Percentiles rank a stretch among this genome's conserved stretches.
These are phyloP conservation scores for Rhabdophis nuchalis DNA, from an alignment of 2,797 vertebrate genomes.

Conservation along the genomic window DNA sequence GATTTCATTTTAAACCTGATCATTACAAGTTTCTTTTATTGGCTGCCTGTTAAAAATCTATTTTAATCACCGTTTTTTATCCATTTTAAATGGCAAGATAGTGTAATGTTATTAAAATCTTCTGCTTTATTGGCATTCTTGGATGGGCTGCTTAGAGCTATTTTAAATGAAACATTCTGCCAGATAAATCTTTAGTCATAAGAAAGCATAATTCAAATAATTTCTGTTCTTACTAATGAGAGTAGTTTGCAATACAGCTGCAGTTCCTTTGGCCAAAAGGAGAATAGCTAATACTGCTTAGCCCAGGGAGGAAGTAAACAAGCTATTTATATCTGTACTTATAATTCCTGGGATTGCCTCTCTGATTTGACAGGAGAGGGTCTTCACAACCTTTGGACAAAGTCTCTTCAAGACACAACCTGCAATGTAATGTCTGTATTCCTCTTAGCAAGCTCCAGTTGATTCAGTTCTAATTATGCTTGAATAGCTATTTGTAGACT, in stretches of 20 bases:
- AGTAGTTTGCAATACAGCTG: constrained; percentile 8
- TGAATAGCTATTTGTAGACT: neutral
- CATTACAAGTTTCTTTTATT: neutral
- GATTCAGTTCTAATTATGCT: neutral
- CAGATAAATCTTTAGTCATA: constrained; percentile 10
- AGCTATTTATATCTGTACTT: constrained; percentile 8
- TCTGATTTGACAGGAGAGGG: neutral
- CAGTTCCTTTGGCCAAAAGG: constrained; percentile 6
- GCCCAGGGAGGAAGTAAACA: constrained; percentile 11
- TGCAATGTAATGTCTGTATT: neutral
- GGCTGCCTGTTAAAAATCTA: neutral
- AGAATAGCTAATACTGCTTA: constrained; percentile 13
- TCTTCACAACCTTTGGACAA: neutral
- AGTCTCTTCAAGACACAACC: neutral
- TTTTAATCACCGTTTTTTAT: neutral
- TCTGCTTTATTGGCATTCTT: neutral
- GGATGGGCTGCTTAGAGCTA: neutral
- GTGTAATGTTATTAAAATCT: neutral
- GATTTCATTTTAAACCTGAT: neutral
- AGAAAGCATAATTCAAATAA: neutral
- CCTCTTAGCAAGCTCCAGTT: neutral
- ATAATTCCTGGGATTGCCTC: neutral
- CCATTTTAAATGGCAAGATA: neutral
- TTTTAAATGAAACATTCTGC: neutral
- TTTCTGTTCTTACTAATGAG: neutral